Evolutionary conservation across 2,888 invertebrate species (phyloP).

Genomic region (Trichogramma evanescens): DNA sequence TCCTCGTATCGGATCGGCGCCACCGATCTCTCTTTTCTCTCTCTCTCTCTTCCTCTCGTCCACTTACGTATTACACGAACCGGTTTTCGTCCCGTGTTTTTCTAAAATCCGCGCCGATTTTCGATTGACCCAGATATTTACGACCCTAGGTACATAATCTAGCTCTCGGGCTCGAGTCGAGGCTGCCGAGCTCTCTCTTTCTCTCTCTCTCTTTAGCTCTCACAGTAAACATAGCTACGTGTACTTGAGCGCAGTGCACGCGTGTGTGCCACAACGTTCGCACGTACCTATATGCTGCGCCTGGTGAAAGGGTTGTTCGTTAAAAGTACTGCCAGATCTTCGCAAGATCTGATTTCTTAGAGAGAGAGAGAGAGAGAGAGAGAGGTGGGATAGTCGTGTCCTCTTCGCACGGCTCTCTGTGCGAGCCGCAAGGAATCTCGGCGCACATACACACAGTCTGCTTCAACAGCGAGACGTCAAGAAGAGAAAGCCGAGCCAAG

Average conservation of each 20-base stretch:
- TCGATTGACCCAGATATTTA: not conserved
- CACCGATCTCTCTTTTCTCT: conserved; percentile 17
- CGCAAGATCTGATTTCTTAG: conserved; percentile 14
- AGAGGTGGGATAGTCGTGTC: not conserved
- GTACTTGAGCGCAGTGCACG: not conserved
- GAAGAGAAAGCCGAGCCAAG: conserved; percentile 11
- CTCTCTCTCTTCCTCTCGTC: conserved; percentile 6
- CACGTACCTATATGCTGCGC: not conserved
- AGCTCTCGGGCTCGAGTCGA: conserved; percentile 1
- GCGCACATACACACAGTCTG: too few relatives aligned
- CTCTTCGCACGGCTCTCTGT: not conserved
- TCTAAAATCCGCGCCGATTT: not conserved
- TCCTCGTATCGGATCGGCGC: conserved; percentile 8
- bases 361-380: not conserved
- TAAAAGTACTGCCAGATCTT: not conserved
- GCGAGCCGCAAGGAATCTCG: too few relatives aligned
- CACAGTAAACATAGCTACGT: not conserved
- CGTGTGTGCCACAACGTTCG: not conserved
- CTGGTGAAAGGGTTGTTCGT: conserved; percentile 21
- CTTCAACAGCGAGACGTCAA: not conserved
- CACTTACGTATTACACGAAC: not conserved
- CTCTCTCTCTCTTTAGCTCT: conserved; percentile 1
- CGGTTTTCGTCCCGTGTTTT: too few relatives aligned
- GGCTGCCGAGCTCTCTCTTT: not conserved
- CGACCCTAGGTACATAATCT: not conserved